phyloP scores from a whole-genome alignment of 2,888 invertebrate species.

The Catocala fraxini region DNA sequence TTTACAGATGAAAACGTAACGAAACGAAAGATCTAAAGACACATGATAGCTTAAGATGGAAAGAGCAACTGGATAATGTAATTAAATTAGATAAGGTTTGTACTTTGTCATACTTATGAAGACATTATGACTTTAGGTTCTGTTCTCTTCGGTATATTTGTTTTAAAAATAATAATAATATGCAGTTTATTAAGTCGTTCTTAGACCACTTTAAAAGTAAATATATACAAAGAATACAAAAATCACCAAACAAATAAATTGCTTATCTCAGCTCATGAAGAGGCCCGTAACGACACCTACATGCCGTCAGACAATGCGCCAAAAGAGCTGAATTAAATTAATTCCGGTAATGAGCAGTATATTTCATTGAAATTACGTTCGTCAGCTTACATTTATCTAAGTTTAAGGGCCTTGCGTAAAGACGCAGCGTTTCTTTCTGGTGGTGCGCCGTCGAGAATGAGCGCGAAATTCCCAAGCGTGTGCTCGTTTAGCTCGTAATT shows the following conservation, averaged over 20 bases:
- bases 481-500: conserved; percentile 87
- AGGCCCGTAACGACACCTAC: conserved; percentile 39
- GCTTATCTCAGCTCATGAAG: conserved; percentile 21
- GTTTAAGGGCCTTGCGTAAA: conserved; percentile 70
- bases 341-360: conserved; percentile 69
- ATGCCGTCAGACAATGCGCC: conserved; percentile 50
- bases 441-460: conserved; percentile 71
- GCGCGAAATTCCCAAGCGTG: conserved; percentile 82
- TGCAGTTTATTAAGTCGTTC: neutral
- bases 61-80: no score
- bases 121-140: no score
- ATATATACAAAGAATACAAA: neutral
- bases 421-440: conserved; percentile 76
- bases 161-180: no score
- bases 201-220: neutral
- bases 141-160: no score
- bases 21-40: no score
- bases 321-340: conserved; percentile 66
- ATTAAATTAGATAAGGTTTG: no score
- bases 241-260: conserved; percentile 19
- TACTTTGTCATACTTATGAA: no score
- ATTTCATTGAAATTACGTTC: conserved; percentile 77
- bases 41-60: no score
- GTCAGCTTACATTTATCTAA: conserved; percentile 78
- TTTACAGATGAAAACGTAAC: no score